These are phyloP conservation scores for Drosophila micromelanica DNA, from an alignment of 1,140 invertebrate species.

Conservation along the genomic window DNA sequence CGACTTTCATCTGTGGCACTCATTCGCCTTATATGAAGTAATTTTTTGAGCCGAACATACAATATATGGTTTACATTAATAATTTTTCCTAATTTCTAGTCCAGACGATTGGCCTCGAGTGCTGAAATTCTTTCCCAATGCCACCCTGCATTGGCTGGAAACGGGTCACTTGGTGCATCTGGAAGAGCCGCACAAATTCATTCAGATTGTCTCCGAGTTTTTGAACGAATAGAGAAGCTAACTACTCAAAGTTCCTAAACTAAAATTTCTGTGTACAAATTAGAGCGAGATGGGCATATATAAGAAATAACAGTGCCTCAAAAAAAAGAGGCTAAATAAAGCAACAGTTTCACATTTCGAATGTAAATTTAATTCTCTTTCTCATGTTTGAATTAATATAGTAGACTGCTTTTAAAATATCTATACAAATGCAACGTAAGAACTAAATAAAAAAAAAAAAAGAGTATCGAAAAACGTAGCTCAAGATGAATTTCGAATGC, in stretches of 20 bases:
- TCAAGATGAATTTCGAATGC: not conserved
- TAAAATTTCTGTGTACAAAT: slow-evolving; percentile 15
- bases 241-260: slow-evolving; percentile 1
- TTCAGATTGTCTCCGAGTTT: slow-evolving; percentile 87
- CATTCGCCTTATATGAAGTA: slow-evolving; percentile 92
- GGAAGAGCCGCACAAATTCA: slow-evolving; percentile 93
- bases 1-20: slow-evolving; percentile 92
- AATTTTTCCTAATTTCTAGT: slow-evolving; percentile 77
- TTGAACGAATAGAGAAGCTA: slow-evolving; percentile 58
- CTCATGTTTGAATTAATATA: slow-evolving; percentile 66
- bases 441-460: not conserved
- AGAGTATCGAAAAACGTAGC: slow-evolving; percentile 12
- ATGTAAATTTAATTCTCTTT: slow-evolving; percentile 77
- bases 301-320: not conserved
- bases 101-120: slow-evolving; percentile 89
- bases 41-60: slow-evolving; percentile 21
- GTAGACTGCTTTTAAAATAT: slow-evolving; percentile 87
- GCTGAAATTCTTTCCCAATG: slow-evolving; percentile 90
- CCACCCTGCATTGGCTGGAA: slow-evolving; percentile 89
- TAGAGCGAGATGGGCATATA: slow-evolving; percentile 26
- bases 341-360: slow-evolving; percentile 63
- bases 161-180: slow-evolving; percentile 96
- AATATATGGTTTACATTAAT: not conserved
- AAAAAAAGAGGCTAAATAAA: not conserved
- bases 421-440: slow-evolving; percentile 84